These are phyloP conservation scores for Caenorhabditis doughertyi DNA, from an alignment of 2,888 invertebrate genomes.

Conservation along the genomic window DNA sequence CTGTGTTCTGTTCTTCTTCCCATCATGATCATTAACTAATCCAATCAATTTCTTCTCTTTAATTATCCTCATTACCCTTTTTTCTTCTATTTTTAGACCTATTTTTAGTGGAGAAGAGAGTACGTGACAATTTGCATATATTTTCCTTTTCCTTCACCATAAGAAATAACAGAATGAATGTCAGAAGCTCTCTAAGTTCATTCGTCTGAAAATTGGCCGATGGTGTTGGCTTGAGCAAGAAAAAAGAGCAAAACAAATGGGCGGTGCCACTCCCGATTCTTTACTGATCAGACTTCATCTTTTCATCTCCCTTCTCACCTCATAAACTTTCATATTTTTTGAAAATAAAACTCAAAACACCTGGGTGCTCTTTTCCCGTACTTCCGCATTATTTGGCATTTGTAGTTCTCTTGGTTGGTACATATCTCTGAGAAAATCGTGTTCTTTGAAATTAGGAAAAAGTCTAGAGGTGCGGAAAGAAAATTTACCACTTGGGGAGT, in stretches of 20 bases:
- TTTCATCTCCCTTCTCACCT: neutral
- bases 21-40: no score
- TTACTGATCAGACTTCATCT: neutral
- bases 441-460: no score
- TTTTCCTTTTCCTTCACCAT: neutral
- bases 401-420: neutral
- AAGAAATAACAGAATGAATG: neutral
- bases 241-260: neutral
- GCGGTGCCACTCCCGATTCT: neutral
- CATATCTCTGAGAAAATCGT: no score
- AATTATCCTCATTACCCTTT: no score
- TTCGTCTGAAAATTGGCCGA: slow-evolving; percentile 6
- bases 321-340: neutral
- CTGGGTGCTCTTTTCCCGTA: neutral
- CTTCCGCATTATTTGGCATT: neutral
- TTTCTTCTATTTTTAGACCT: slow-evolving; percentile 15
- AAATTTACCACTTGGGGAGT: no score
- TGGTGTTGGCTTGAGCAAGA: neutral
- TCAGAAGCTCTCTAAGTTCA: neutral
- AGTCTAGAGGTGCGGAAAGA: no score
- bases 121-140: slow-evolving; percentile 20
- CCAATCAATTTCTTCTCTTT: neutral
- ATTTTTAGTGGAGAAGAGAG: neutral
- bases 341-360: neutral
- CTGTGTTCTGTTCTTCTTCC: neutral